Conservation (phyloP, 2,888 invertebrate genomes). For the Thelaira solivaga region DNA sequence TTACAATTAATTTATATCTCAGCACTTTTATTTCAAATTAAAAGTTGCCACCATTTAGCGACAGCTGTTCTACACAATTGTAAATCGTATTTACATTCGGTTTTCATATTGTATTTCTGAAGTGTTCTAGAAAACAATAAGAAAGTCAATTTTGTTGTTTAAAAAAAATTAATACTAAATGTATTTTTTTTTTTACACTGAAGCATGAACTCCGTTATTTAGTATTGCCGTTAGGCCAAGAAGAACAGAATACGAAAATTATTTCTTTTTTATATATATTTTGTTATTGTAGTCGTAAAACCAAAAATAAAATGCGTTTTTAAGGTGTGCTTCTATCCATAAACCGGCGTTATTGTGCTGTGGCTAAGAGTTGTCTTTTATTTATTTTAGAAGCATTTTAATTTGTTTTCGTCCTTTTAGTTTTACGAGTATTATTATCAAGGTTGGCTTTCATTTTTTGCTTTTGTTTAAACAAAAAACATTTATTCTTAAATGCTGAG, state of each 20-base stretch:
- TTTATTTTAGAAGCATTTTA: not conserved
- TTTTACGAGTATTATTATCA: not conserved
- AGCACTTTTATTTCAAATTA: too few relatives aligned
- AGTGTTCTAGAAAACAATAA: too few relatives aligned
- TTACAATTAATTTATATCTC: too few relatives aligned
- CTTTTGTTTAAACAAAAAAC: not conserved
- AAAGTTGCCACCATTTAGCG: too few relatives aligned
- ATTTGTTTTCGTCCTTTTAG: not conserved
- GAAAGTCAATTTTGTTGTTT: too few relatives aligned
- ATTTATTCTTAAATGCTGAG: not conserved
- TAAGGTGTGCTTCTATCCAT: slow-evolving; percentile 13
- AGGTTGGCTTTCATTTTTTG: not conserved
- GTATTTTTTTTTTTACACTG: too few relatives aligned
- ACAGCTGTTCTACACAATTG: too few relatives aligned
- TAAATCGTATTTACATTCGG: too few relatives aligned
- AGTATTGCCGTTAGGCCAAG: too few relatives aligned
- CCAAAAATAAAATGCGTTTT: not conserved
- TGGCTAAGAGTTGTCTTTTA: not conserved
- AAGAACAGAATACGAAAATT: not conserved
- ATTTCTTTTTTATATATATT: not conserved
- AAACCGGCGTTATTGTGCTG: slow-evolving; percentile 10
- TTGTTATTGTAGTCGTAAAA: not conserved
- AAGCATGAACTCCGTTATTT: too few relatives aligned
- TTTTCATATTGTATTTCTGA: too few relatives aligned
- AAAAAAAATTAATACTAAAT: too few relatives aligned